A percentile compares a stretch with the other conserved stretches of the same genome.
Evolutionary conservation across 1,140 invertebrate species (phyloP).

Genomic region (Magallana ariakensis): DNA sequence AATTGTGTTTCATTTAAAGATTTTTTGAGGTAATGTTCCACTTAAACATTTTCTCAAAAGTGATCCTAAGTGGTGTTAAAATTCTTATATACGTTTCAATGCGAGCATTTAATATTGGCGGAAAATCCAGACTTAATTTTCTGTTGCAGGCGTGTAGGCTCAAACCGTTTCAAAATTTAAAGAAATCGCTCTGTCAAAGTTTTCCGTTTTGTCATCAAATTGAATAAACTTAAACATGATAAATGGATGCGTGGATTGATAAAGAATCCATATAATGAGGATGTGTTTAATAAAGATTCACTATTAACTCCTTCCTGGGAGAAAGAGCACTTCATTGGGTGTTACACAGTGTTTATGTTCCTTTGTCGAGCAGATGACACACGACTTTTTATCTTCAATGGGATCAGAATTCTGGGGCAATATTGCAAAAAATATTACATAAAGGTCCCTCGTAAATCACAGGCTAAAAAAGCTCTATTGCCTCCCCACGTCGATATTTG

Average conservation of each 20-base stretch:
- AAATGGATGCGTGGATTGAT: not conserved
- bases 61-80: not conserved
- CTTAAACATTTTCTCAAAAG: not conserved
- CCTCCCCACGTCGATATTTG: not conserved
- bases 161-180: not conserved
- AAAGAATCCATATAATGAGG: not conserved
- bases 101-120: not conserved
- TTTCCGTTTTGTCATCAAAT: not conserved
- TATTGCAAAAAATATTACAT: conserved; percentile 35
- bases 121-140: not conserved
- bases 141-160: not conserved
- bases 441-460: conserved; percentile 15
- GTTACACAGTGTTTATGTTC: conserved; percentile 8
- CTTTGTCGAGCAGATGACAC: conserved; percentile 15
- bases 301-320: not conserved
- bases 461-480: not conserved
- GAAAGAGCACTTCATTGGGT: not conserved
- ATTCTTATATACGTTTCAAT: not conserved
- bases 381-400: conserved; percentile 17
- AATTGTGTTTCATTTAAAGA: not conserved
- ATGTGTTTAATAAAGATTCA: conserved; percentile 18
- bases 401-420: not conserved
- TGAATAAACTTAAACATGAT: not conserved
- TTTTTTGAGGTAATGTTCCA: not conserved
- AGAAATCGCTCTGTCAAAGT: not conserved